Base-by-base conservation (phyloP, 1,140 invertebrate species). In the Eupeodes corollae region DNA sequence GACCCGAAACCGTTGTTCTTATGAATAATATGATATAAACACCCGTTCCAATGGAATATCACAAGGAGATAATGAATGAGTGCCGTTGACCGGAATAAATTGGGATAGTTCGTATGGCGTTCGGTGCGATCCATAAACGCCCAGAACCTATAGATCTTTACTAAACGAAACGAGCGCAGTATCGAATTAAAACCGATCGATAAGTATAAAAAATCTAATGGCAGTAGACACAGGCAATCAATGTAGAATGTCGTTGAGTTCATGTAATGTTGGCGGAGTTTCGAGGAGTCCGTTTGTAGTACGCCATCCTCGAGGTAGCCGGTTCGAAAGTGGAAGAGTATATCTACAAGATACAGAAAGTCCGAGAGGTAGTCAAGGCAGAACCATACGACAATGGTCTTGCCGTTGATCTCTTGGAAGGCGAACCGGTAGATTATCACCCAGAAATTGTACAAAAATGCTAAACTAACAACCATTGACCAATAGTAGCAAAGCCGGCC, bases 41-140 rank as follows among this genome's bases (percentile, higher is more conserved):
- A 98, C 55, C 94, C 92, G 73, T 98, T 98, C 94, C 94, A 98
- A 78, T 98, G 95, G 76, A 98, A 98, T 71, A 97, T 93, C 71
- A 95, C 91, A 73, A 98, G 76, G 58, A 97, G 79, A 75, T 96
- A 96, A 76, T 98, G 92, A 67, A 95, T 88, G 57, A 97, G 78
- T 61, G 89, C 88, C 40, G 88, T 81, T 49, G 91, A 93, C 56
- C 94, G 83, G 76, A 98, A 93, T 67, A 97, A 78, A 75, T 98
- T 98, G 48, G 94, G 94, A 74, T 97, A 98, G 73, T 98, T 98
- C 40, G 94, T 98, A 69, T 99, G 94, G 52, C 95, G 78, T 70
- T 99, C 95, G 37, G 93, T 98, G 48, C 93, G 79, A 73, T 99
- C 94, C 83, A 98, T 88, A 71, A 98, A 98, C 57, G 90, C 86